Evolutionary conservation across 2,797 vertebrate genomes (phyloP).

Genomic region (Perodicticus potto): DNA sequence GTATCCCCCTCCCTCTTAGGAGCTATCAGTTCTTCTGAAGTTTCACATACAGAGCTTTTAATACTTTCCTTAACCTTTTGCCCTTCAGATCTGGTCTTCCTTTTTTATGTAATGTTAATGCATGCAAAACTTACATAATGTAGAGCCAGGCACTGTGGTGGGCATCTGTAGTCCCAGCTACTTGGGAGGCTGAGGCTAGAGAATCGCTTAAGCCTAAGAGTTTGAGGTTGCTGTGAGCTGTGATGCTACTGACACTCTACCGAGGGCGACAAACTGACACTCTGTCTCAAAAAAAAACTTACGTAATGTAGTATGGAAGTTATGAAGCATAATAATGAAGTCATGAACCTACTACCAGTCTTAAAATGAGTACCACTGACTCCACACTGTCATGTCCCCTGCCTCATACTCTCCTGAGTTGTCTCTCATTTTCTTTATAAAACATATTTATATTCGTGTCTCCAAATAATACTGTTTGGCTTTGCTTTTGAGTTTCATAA

Average conservation of each 20-base stretch:
- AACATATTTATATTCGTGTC: slow-evolving; percentile 13
- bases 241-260: too few species aligned
- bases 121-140: slow-evolving; percentile 34
- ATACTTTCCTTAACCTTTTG: slow-evolving; percentile 40
- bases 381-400: neutral
- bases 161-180: too few species aligned
- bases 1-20: neutral
- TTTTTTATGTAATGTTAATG: slow-evolving; percentile 56
- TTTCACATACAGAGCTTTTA: neutral
- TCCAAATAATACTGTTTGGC: slow-evolving; percentile 38
- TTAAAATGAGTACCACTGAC: slow-evolving; percentile 5
- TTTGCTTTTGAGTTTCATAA: slow-evolving; percentile 59
- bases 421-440: slow-evolving; percentile 36
- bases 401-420: neutral
- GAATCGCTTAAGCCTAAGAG: too few species aligned
- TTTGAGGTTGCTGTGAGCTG: too few species aligned
- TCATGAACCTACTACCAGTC: neutral
- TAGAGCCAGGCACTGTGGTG: too few species aligned
- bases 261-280: too few species aligned
- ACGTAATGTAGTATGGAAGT: neutral
- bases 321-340: slow-evolving; percentile 36
- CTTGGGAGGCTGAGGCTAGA: too few species aligned
- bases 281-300: too few species aligned
- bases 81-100: slow-evolving; percentile 2
- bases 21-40: slow-evolving; percentile 25